These are phyloP conservation scores for Sinhomidia bicolor DNA, from an alignment of 2,888 invertebrate genomes.

Conservation along the genomic window DNA sequence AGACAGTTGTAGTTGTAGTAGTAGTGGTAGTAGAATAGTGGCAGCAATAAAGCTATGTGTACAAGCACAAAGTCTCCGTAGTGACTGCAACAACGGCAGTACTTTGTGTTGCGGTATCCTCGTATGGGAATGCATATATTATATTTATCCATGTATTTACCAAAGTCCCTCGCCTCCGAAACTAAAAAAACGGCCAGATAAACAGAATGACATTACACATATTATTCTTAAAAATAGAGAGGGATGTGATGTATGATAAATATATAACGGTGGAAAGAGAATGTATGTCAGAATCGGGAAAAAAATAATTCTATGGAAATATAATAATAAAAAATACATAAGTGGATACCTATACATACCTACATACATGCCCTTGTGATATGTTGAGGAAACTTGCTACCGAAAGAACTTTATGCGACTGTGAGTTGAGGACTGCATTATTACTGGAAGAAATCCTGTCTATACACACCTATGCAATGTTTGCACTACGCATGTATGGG, in stretches of 20 bases:
- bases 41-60: neutral
- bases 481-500: slow-evolving; percentile 3
- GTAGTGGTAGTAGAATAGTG: neutral
- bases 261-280: neutral
- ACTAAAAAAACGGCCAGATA: slow-evolving; percentile 30
- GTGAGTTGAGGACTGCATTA: neutral
- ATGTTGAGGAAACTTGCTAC: neutral
- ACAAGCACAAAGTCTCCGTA: neutral
- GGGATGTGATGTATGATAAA: neutral
- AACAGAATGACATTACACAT: slow-evolving; percentile 16
- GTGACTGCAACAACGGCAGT: too few relatives aligned
- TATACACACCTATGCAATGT: neutral
- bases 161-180: neutral
- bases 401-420: slow-evolving; percentile 23
- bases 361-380: neutral
- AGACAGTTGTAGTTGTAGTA: neutral
- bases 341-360: neutral
- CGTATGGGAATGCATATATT: neutral
- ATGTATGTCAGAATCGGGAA: neutral
- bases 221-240: neutral
- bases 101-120: too few relatives aligned
- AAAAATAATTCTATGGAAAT: neutral
- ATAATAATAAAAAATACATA: too few relatives aligned
- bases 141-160: neutral
- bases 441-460: neutral